Conservation (phyloP, 2,113 vertebrate species). For the Pteronura brasiliensis region DNA sequence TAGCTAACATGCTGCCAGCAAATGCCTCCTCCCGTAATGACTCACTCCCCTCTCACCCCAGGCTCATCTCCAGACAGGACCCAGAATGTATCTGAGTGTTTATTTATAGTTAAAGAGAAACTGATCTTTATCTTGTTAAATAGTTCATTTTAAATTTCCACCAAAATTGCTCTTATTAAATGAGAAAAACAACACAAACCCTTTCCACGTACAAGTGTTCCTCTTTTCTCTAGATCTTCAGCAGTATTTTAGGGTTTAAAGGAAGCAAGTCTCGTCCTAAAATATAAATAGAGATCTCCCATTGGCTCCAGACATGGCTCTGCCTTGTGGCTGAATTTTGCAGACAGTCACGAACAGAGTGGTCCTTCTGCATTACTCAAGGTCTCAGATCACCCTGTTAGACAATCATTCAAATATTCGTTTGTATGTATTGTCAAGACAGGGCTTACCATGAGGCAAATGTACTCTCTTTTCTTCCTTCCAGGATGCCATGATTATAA, state of each 20-base stretch:
- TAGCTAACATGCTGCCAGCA: not conserved
- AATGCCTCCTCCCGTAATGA: too few relatives aligned
- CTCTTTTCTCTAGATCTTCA: not conserved
- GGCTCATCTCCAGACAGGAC: not conserved
- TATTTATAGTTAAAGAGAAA: not conserved
- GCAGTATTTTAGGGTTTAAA: not conserved
- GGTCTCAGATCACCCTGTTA: not conserved
- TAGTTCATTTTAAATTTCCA: not conserved
- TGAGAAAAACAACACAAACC: not conserved
- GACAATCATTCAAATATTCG: not conserved
- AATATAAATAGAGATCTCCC: not conserved
- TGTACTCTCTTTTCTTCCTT: not conserved
- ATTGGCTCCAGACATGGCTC: not conserved
- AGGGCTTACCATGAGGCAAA: not conserved
- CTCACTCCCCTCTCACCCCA: not conserved
- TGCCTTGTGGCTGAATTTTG: conserved; percentile 4
- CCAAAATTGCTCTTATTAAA: not conserved
- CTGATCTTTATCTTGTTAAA: not conserved
- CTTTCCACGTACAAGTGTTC: not conserved
- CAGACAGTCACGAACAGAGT: not conserved
- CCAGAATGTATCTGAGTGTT: not conserved
- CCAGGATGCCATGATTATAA: not conserved
- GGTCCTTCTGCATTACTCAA: not conserved
- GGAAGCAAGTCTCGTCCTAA: not conserved
- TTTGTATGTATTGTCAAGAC: not conserved